Percentiles rank a stretch among this genome's conserved stretches.
Conservation (phyloP, 2,888 invertebrate genomes). For the Sylvicola cinctus region DNA sequence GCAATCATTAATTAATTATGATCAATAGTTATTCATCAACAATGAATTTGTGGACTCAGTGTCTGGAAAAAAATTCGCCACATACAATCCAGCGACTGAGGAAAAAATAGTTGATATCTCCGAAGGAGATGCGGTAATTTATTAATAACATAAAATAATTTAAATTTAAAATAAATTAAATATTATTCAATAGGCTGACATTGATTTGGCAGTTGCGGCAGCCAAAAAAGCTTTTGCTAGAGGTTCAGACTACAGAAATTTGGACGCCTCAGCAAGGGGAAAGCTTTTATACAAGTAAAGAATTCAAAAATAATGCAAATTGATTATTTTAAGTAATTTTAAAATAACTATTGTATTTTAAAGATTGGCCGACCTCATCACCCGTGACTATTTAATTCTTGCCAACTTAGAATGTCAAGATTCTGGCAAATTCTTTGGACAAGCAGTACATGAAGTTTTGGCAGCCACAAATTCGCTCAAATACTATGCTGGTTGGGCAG, state of each 20-base stretch:
- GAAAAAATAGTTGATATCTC: slow-evolving; percentile 53
- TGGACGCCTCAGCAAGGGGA: slow-evolving; percentile 66
- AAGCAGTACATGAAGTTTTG: slow-evolving; percentile 31
- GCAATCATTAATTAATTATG: too few relatives aligned
- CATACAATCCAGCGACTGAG: slow-evolving; percentile 65
- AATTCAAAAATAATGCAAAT: not conserved
- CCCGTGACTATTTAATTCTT: slow-evolving; percentile 48
- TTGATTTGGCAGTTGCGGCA: slow-evolving; percentile 59
- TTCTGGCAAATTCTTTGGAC: slow-evolving; percentile 52
- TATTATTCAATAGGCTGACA: slow-evolving; percentile 38
- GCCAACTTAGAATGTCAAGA: slow-evolving; percentile 60
- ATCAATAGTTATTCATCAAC: slow-evolving; percentile 66
- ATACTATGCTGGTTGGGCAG: slow-evolving; percentile 71
- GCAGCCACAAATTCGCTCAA: slow-evolving; percentile 29
- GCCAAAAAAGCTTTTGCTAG: slow-evolving; percentile 57
- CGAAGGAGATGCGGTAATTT: slow-evolving; percentile 61
- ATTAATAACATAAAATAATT: not conserved
- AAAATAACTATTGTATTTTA: slow-evolving; percentile 1
- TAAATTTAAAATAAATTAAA: slow-evolving; percentile 2
- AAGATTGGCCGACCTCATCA: slow-evolving; percentile 55
- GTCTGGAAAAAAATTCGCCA: slow-evolving; percentile 69
- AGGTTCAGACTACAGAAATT: slow-evolving; percentile 52
- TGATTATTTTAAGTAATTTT: not conserved
- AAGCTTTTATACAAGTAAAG: slow-evolving; percentile 38
- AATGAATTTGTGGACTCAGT: slow-evolving; percentile 63